These are phyloP conservation scores for Carlito syrichta DNA, from an alignment of 2,113 vertebrate genomes.

Conservation along the genomic window DNA sequence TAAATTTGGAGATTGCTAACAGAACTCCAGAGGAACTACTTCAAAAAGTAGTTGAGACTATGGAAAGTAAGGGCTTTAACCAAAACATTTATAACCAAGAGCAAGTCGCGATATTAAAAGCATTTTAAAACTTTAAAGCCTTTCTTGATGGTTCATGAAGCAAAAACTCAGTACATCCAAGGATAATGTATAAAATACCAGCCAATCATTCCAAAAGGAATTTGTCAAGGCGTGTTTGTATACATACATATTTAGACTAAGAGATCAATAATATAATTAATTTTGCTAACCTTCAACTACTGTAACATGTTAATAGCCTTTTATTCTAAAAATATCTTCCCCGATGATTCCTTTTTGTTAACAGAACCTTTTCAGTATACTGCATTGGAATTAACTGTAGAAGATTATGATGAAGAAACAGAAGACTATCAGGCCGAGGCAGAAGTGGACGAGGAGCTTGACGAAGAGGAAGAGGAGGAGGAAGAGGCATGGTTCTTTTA, in stretches of 20 bases:
- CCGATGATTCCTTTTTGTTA: neutral
- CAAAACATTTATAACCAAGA: neutral
- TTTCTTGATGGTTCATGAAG: neutral
- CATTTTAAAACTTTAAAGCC: neutral
- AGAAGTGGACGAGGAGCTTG: slow-evolving; percentile 77
- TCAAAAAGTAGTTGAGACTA: slow-evolving; percentile 80
- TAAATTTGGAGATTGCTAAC: slow-evolving; percentile 83
- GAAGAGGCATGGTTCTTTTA: slow-evolving; percentile 67
- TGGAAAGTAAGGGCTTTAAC: slow-evolving; percentile 90
- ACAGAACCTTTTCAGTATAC: slow-evolving; percentile 88
- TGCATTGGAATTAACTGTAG: slow-evolving; percentile 81
- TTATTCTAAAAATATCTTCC: neutral
- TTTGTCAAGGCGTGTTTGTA: neutral
- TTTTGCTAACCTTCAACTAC: neutral
- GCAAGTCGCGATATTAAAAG: neutral
- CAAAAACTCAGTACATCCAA: neutral
- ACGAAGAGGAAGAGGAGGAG: slow-evolving; percentile 76
- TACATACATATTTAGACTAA: neutral
- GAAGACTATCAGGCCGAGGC: slow-evolving; percentile 84
- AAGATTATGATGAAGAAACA: slow-evolving; percentile 89
- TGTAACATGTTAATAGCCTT: neutral
- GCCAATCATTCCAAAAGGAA: neutral
- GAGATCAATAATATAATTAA: neutral
- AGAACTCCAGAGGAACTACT: slow-evolving; percentile 88
- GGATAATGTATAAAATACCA: neutral